phyloP scores from a whole-genome alignment of 2,888 invertebrate genomes.

The Tinea semifulvella region DNA sequence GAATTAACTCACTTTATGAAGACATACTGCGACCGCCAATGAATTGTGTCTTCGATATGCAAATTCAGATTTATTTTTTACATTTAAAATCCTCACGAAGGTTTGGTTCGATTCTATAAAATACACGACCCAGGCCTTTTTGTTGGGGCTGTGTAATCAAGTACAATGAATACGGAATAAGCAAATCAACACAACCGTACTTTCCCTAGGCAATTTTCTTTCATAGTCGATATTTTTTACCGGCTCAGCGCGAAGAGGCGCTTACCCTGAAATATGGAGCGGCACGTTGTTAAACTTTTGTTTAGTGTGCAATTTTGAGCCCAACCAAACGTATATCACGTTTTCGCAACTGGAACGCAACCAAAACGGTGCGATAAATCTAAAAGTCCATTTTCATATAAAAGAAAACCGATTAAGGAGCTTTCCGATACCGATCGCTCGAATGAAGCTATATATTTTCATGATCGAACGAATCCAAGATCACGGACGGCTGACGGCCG shows the following conservation, averaged over 20 bases:
- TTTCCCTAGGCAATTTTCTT: constrained; percentile 53
- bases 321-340: constrained; percentile 48
- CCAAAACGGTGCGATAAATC: constrained; percentile 60
- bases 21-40: constrained; percentile 36
- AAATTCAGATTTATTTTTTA: neutral
- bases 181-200: constrained; percentile 56
- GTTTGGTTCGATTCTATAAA: neutral
- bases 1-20: constrained; percentile 54
- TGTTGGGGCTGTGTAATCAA: constrained; percentile 26
- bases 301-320: constrained; percentile 54
- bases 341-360: constrained; percentile 48
- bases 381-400: constrained; percentile 64
- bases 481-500: constrained; percentile 56
- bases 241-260: constrained; percentile 33
- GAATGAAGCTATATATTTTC: constrained; percentile 66
- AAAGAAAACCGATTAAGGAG: constrained; percentile 66
- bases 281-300: constrained; percentile 50
- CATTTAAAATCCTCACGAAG: no score
- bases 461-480: constrained; percentile 61
- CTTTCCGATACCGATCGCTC: constrained; percentile 61
- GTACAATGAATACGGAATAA: constrained; percentile 60
- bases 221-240: constrained; percentile 42
- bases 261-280: constrained; percentile 46
- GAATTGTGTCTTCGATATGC: neutral
- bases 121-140: neutral